Evolutionary conservation across 2,113 vertebrate species (phyloP).

Genomic region (Oreochromis tanganicae): DNA sequence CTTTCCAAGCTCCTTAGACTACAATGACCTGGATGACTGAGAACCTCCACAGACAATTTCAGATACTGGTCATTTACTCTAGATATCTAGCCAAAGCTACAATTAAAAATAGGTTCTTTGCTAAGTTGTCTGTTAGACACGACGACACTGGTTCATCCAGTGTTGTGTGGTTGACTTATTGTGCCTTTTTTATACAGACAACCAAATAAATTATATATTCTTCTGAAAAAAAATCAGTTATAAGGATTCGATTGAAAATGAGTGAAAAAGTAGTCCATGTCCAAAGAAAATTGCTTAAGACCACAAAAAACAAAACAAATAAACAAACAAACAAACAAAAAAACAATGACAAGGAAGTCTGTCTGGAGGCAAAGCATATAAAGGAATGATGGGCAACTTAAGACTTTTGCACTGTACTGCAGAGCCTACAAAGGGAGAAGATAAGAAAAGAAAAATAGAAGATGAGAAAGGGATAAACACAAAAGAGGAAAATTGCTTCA

Average conservation of each 20-base stretch:
- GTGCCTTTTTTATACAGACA: neutral
- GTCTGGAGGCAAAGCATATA: neutral
- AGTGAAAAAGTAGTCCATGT: neutral
- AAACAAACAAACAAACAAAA: neutral
- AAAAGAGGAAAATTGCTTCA: constrained; percentile 10
- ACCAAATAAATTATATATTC: neutral
- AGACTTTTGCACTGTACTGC: neutral
- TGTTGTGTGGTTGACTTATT: neutral
- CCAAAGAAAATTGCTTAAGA: neutral
- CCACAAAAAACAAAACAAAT: neutral
- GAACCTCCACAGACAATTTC: neutral
- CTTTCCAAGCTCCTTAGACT: neutral
- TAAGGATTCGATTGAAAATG: neutral
- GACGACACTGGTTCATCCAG: neutral
- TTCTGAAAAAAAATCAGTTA: neutral
- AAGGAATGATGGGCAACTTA: neutral
- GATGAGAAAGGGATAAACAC: neutral
- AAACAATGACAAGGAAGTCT: neutral
- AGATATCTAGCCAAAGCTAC: neutral
- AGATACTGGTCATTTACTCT: accelerated
- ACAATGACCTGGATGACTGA: neutral
- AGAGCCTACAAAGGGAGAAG: neutral
- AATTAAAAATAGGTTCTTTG: neutral
- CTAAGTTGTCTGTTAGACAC: neutral
- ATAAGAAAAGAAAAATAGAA: neutral